Conservation (phyloP, 2,888 invertebrate species). For the Nematopogon swammerdamellus region DNA sequence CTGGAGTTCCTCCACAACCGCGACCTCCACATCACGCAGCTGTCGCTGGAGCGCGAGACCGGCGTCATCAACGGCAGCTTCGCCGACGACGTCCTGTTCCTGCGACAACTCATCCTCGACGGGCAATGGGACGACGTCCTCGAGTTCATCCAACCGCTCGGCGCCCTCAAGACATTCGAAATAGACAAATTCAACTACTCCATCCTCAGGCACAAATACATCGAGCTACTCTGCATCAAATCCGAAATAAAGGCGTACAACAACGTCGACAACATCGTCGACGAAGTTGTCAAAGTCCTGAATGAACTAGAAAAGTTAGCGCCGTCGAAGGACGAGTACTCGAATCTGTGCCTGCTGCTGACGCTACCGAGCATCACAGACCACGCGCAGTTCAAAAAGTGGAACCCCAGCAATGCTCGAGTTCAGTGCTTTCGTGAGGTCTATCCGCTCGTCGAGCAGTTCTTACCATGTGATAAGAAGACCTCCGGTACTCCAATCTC, state of each 20-base stretch:
- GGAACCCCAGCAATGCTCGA: constrained; percentile 95
- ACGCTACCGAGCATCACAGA: constrained; percentile 91
- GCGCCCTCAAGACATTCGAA: constrained; percentile 78
- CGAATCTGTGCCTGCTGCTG: constrained; percentile 83
- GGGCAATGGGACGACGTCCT: constrained; percentile 98
- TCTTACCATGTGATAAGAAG: constrained; percentile 78
- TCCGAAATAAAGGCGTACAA: constrained; percentile 86
- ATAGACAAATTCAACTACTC: constrained; percentile 81
- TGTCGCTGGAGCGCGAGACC: constrained; percentile 90
- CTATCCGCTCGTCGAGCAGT: constrained; percentile 84
- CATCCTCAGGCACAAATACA: constrained; percentile 89
- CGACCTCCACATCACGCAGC: constrained; percentile 86
- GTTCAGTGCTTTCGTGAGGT: constrained; percentile 90
- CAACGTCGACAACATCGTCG: constrained; percentile 88
- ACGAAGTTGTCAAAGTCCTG: constrained; percentile 90
- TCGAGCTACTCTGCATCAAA: constrained; percentile 90
- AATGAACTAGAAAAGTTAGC: constrained; percentile 86
- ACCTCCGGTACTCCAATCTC: constrained; percentile 35
- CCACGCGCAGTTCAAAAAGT: constrained; percentile 89
- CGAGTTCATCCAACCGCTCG: constrained; percentile 93
- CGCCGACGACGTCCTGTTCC: constrained; percentile 91
- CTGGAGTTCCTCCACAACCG: constrained; percentile 86
- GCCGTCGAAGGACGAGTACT: constrained; percentile 92
- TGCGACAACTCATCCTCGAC: constrained; percentile 91
- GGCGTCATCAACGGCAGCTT: constrained; percentile 92